Base-by-base conservation (phyloP, 2,888 invertebrate species). In the Eugnorisma glareosa region DNA sequence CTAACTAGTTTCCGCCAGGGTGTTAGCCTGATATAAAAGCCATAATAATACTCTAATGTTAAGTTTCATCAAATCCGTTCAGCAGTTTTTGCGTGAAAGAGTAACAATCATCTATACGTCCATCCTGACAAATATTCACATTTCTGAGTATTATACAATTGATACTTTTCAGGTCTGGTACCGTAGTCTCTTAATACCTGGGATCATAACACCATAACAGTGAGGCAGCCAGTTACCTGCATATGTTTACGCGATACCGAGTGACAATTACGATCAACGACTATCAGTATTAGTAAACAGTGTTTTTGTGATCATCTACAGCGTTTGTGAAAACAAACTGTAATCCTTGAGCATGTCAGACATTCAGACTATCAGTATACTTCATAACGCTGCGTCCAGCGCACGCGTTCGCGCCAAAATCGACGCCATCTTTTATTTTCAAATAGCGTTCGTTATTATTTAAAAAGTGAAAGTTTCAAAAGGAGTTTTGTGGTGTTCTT, bases 261-360 rank as follows among this genome's bases (percentile, higher is more conserved):
- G 37, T 69, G 31, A 24, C 48, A 21, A 24, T 61, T 51, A 54
- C 48, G 45, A 69, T 48, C 21, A 37, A 67, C 67, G 37, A 24
- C 51, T 67, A 40, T 66, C 69, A 66, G 13, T 85, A 48, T 82
- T 83, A 64, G 83, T 85, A 85, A 82, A 85, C 67, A 73, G 24
- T 28, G 54, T 67, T 71, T 64, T 71, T 48, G 73, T 70, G 37
- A 63, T 37, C 61, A 70, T 59, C 40, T 45, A 40, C 15, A 48
- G 11, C 35, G 70, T 67, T 67, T 81, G 66, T 69, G 69, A 68
- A 73, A 85, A 82, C 69, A 82, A 57, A 69, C 66, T 48, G 61
- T 72, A 77, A 57, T 67, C 64, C 24, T 67, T 57, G 24, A 1
- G 35, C 35, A 21, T 51, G 59, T 10, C 24, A 54, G 40, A 79